Evolutionary conservation across 2,888 invertebrate species (phyloP).

Genomic region (Drosophila greeni): DNA sequence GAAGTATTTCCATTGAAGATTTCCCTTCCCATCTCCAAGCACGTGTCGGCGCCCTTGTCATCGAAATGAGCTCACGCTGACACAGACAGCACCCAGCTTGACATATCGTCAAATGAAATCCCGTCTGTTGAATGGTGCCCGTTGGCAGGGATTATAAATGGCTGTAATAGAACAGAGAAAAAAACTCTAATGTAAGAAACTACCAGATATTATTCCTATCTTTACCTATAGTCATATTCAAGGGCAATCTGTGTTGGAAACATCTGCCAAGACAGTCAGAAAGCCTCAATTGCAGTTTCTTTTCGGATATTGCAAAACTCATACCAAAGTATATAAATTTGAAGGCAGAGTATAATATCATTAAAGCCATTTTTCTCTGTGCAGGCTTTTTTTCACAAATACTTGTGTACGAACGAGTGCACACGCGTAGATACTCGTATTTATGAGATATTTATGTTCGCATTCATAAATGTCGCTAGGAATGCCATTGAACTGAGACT

Average conservation of each 20-base stretch:
- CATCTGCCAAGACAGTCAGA: not conserved
- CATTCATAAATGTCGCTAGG: constrained; percentile 19
- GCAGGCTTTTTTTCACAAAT: constrained; percentile 7
- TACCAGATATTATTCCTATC: not conserved
- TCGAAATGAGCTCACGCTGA: constrained; percentile 28
- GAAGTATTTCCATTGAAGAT: constrained; percentile 51
- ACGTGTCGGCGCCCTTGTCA: constrained; percentile 20
- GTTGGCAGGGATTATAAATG: constrained; percentile 49
- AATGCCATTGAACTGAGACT: constrained; percentile 34
- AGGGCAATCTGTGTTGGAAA: not conserved
- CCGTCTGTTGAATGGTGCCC: constrained; percentile 44
- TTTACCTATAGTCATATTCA: too few species aligned
- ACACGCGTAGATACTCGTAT: constrained; percentile 38
- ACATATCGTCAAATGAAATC: constrained; percentile 58
- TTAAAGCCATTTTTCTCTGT: not conserved
- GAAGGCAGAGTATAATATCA: not conserved
- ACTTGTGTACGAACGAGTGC: constrained; percentile 21
- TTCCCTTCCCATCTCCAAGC: constrained; percentile 13
- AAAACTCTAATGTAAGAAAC: not conserved
- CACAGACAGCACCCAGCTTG: constrained; percentile 32
- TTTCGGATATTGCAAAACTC: not conserved
- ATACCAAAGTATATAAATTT: not conserved
- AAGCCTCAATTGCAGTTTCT: not conserved
- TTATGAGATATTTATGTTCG: constrained; percentile 49
- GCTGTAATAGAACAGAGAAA: constrained; percentile 1